Base-by-base conservation (phyloP, 2,113 vertebrate genomes). In the Benthochromis sp. region DNA sequence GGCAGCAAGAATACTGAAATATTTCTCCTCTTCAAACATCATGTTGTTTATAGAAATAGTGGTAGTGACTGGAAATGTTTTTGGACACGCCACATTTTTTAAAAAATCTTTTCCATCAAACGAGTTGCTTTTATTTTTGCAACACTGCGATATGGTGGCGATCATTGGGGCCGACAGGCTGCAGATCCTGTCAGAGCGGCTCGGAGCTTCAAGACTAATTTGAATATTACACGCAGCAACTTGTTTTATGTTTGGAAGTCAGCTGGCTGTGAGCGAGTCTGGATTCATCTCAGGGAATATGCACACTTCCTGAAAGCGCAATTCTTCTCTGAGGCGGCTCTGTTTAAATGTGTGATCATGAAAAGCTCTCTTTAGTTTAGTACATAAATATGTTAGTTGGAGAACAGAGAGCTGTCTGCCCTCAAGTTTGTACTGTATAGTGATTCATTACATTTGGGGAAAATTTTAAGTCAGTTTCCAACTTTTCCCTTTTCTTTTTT, bases 171-270 rank as follows among this genome's bases (percentile, higher is more conserved):
- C 92, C 36, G 82, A 90, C 81, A 82, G 59, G 87, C 81, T 61
- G 85, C 27, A 27, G 89, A 84, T 89, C 87, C 80, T 89, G 92
- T 88, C 83, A 27, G 57, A 83, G 83, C 38, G 6, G 55, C 89
- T 89, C 81, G 83, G 50, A 54, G 54, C 34, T 31, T 81, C 29
- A 3, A n/a, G 8, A 27, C 59, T 66, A 36, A 91, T 89, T 82
- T 88, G 55, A 91, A 88, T 87, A 82, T 87, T 73, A 84, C 87
- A 78, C 34, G 87, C 61, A 78, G 79, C 63, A 85, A 81, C 90
- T 85, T 87, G 92, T 91, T 90, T 89, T 13, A 81, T 87, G 82
- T 88, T 81, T 82, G 73, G 12, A 61, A 7, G 63, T 34, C 24
- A 82, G 88, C 53, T 73, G 73, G 40, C 50, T 82, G 76, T 38